Base-by-base conservation (phyloP, 2,113 vertebrate genomes). In the Eleginops maclovinus region DNA sequence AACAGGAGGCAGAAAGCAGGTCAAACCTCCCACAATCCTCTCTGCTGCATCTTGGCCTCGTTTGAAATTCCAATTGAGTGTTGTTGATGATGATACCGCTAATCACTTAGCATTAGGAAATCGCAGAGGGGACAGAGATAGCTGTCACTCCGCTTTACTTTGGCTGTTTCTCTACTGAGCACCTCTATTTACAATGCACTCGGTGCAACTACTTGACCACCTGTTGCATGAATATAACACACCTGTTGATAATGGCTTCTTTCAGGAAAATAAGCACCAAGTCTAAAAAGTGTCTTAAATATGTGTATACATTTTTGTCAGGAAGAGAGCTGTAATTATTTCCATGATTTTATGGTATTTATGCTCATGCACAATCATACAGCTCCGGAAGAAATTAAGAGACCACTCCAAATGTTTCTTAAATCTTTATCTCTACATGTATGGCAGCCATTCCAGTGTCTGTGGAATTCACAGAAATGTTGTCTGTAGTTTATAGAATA, bases 61-160 rank as follows among this genome's bases (percentile, higher is more conserved):
- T 92, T 93, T 88, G 83, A 74, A 84, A 91, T 91, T 93, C 87
- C 74, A 90, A 87, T 90, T 58, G 50, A 77, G 68, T 67, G 81
- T 72, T 43, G 70, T 87, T 86, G 85, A 91, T 63, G 26, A 83
- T 81, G 88, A 90, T 76, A 44, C 77, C 36, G 62, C 83, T 89
- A 91, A 92, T 90, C 77, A 61, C 66, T 80, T 88, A 79, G 76
- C 75, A 90, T 89, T 70, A 77, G 53, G 83, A 80, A 84, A 87
- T 76, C 61, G 12, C 75, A 2, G 47, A 58, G 36, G 74, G 69
- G 66, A 72, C 17, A 41, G 28, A 55, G 47, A 67, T 58, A 43
- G 54, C 46, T 21, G 65, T 80, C 64, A 77, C 36, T 79, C 72
- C 79, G 54, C 31, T 31, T 31, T 6, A 31, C 31, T 31, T 31